Base-by-base conservation (phyloP, 1,140 invertebrate species). In the Cecropterus lyciades region DNA sequence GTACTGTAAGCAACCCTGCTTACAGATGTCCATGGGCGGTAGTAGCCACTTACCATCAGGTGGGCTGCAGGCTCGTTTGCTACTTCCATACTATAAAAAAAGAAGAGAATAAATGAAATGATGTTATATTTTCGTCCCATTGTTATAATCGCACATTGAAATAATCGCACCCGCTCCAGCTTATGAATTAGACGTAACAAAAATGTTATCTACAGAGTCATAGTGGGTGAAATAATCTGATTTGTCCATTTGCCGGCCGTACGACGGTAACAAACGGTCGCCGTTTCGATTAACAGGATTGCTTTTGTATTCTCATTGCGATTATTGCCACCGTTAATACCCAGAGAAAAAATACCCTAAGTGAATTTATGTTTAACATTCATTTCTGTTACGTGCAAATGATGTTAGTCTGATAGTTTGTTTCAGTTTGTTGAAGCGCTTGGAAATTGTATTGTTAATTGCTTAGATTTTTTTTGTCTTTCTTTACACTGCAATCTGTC, bases 211-310 rank as follows among this genome's bases (percentile, higher is more conserved):
- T 91, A 84, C 70, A 75, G 77, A 79, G 80, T 91, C 85, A 86
- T 91, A 91, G 85, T 84, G 85, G 85, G 87, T 86, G 84, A 91
- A 91, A 89, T 89, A 91, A 91, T 89, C 87, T 87, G 89, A 91
- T 91, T 89, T 91, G 89, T 91, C 87, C 89, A 91, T 91, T 91
- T 91, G 80, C 87, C 80, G 85, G 80, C 84, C 80, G 79, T 72
- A 72, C 73, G 72, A 72, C 75, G 73, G 76, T 83, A 87, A 87
- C 85, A 89, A 89, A 89, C 84, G 86, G 79, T 70, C 77, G 67
- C 51, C 48, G 68, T 69, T 86, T 86, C 88, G 84, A 91, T 91
- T 91, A 89, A 87, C 85, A 88, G 80, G 79, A 91, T 90, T 89
- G 81, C 86, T 89, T 86, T 84, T 87, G 83, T 84, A 78, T 77